Evolutionary conservation across 2,888 invertebrate genomes (phyloP).

Genomic region (Drosophila mimetica): DNA sequence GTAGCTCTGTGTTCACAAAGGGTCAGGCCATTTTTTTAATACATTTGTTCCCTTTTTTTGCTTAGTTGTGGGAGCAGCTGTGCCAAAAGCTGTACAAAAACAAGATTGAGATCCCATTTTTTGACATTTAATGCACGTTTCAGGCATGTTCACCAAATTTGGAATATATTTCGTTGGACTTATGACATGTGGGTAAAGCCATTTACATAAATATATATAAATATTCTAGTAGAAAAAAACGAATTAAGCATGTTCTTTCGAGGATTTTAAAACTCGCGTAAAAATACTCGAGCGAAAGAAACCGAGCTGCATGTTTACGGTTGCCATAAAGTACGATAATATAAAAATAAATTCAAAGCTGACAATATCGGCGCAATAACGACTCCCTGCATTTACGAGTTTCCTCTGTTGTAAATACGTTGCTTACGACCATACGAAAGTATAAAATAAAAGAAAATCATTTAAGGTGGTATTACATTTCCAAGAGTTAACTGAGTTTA

Average conservation of each 20-base stretch:
- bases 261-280: slow-evolving; percentile 23
- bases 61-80: slow-evolving; percentile 8
- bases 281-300: slow-evolving; percentile 3
- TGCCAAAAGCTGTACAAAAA: slow-evolving; percentile 1
- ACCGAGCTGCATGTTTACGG: slow-evolving; percentile 29
- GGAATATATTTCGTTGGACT: slow-evolving; percentile 8
- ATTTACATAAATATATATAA: slow-evolving; percentile 36
- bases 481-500: background rate
- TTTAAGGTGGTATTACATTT: background rate
- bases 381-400: slow-evolving; percentile 17
- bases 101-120: slow-evolving; percentile 4
- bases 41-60: background rate
- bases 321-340: slow-evolving; percentile 54
- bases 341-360: slow-evolving; percentile 38
- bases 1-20: background rate
- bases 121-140: slow-evolving; percentile 42
- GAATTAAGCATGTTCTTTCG: slow-evolving; percentile 26
- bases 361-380: slow-evolving; percentile 15
- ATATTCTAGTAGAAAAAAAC: background rate
- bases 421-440: slow-evolving; percentile 1
- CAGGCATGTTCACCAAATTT: slow-evolving; percentile 42
- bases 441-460: slow-evolving; percentile 14
- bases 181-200: slow-evolving; percentile 16
- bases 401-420: background rate
- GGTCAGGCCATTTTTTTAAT: background rate